phyloP scores from a whole-genome alignment of 2,113 vertebrate species.

The Pseudolaguvia tuberculata region DNA sequence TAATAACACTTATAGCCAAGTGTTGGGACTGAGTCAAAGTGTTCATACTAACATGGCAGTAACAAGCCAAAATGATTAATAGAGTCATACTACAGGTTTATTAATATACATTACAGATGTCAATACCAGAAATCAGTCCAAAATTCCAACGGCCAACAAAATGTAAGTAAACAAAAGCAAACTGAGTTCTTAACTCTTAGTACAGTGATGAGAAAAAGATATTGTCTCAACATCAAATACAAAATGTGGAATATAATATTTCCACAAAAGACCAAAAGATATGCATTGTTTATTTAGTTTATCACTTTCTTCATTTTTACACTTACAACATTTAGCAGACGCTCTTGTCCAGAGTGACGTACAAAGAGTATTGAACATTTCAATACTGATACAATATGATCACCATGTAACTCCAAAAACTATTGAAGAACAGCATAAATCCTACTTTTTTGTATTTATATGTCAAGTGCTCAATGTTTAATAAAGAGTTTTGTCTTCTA shows the following conservation, averaged over 20 bases:
- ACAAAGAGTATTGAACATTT: too few relatives aligned
- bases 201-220: not conserved
- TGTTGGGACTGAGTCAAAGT: constrained; percentile 37
- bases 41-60: constrained; percentile 16
- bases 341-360: too few relatives aligned
- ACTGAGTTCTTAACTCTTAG: not conserved
- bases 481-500: too few relatives aligned
- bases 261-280: too few relatives aligned
- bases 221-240: not conserved
- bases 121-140: not conserved
- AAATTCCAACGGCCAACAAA: not conserved
- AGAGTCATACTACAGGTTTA: not conserved
- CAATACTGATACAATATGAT: too few relatives aligned
- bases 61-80: constrained; percentile 18
- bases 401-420: too few relatives aligned
- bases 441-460: too few relatives aligned
- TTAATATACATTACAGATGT: not conserved
- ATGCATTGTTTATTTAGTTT: too few relatives aligned
- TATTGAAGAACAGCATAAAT: too few relatives aligned
- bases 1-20: constrained; percentile 45
- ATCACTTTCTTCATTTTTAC: too few relatives aligned
- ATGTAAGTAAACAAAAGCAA: not conserved
- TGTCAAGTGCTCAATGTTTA: too few relatives aligned
- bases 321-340: too few relatives aligned
- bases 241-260: not conserved